Evolutionary conservation across 2,113 vertebrate genomes (phyloP).

Genomic region (Rafetus swinhoei): DNA sequence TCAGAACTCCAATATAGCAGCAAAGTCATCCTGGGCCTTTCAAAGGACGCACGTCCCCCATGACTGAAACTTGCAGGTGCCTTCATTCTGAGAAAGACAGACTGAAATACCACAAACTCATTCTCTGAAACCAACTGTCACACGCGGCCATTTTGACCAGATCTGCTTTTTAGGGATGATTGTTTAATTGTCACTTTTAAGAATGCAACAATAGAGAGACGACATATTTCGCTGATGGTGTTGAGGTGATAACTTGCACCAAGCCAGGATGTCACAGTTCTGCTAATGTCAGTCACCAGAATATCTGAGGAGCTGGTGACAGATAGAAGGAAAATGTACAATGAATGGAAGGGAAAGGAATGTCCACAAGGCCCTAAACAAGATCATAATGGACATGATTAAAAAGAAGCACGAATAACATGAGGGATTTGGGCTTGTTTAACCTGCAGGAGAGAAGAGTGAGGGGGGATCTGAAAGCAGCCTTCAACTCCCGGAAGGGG

Average conservation of each 20-base stretch:
- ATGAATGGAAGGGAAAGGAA: not conserved
- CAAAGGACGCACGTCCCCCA: not conserved
- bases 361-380: not conserved
- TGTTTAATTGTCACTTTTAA: not conserved
- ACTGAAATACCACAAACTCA: not conserved
- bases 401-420: not conserved
- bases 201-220: not conserved
- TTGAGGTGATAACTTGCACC: not conserved
- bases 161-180: not conserved
- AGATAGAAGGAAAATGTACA: not conserved
- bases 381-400: not conserved
- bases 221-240: not conserved
- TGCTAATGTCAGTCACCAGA: not conserved
- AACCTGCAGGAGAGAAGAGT: too few species aligned
- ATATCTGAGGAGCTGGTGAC: not conserved
- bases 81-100: not conserved
- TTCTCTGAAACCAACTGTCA: not conserved
- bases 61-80: not conserved
- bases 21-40: not conserved
- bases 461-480: too few species aligned
- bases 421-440: too few species aligned
- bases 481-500: too few species aligned
- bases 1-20: not conserved
- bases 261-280: not conserved
- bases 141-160: not conserved